phyloP scores from a whole-genome alignment of 2,113 vertebrate species.

The Zapus hudsonius region DNA sequence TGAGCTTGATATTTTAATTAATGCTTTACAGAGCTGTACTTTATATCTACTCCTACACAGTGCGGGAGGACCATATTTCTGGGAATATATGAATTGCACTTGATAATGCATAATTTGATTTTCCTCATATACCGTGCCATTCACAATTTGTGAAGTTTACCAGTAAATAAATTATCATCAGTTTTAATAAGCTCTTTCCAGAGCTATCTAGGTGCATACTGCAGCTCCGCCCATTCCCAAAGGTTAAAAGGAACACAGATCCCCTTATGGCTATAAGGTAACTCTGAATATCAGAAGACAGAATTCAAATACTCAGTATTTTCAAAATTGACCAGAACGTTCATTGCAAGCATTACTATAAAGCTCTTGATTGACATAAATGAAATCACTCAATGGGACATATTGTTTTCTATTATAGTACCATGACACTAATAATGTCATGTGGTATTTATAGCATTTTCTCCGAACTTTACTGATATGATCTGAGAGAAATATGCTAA shows the following conservation, averaged over 20 bases:
- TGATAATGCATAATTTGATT: background rate
- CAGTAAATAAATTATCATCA: background rate
- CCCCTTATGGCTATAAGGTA: background rate
- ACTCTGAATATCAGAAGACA: background rate
- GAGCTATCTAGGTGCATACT: background rate
- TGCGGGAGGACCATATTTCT: background rate
- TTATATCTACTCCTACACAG: slow-evolving; percentile 41
- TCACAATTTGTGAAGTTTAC: background rate
- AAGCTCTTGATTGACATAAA: background rate
- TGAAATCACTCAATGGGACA: background rate
- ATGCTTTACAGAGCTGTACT: slow-evolving; percentile 30
- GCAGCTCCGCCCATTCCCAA: background rate
- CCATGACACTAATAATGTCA: background rate
- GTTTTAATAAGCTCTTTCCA: background rate
- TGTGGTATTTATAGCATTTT: background rate
- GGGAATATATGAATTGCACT: background rate
- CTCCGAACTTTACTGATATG: background rate
- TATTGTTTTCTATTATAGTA: background rate
- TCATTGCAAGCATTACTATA: background rate
- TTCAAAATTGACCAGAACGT: background rate
- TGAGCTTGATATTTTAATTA: slow-evolving; percentile 73
- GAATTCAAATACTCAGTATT: background rate
- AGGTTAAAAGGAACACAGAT: background rate
- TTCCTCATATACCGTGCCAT: background rate
- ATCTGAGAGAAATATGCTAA: background rate